Evolutionary conservation across 2,888 invertebrate genomes (phyloP).

Genomic region (Sinelater perroti): DNA sequence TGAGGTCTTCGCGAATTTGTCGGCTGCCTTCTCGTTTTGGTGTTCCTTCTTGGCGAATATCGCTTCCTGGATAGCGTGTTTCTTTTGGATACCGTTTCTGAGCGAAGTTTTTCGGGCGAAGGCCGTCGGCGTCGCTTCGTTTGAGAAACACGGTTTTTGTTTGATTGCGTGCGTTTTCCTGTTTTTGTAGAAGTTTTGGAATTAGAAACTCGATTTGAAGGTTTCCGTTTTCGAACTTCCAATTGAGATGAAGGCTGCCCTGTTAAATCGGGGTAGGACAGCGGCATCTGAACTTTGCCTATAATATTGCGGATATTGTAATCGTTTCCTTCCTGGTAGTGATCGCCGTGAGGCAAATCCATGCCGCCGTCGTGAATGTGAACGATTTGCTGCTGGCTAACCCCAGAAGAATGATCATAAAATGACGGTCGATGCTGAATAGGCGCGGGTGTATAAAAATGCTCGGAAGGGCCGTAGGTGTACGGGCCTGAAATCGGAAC

Average conservation of each 20-base stretch:
- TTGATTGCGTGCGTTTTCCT: too few species aligned
- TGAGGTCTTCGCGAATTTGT: not conserved
- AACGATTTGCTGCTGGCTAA: constrained; percentile 9
- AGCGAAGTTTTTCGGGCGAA: too few species aligned
- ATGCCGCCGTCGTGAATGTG: constrained; percentile 5
- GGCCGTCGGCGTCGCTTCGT: not conserved
- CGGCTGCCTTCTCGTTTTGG: too few species aligned
- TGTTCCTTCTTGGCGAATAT: too few species aligned
- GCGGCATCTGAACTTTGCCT: not conserved
- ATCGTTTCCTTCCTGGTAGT: constrained; percentile 6
- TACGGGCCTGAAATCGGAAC: constrained; percentile 1
- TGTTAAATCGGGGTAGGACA: not conserved
- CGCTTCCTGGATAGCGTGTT: too few species aligned
- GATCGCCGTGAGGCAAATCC: not conserved
- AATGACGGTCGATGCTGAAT: not conserved
- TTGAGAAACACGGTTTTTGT: too few species aligned
- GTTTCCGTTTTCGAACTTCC: constrained; percentile 11
- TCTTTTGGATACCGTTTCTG: too few species aligned
- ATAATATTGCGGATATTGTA: constrained; percentile 6
- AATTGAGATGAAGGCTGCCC: constrained; percentile 1
- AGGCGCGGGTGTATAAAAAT: not conserved
- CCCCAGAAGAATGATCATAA: not conserved
- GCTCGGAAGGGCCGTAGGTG: not conserved
- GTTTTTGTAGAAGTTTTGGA: too few species aligned
- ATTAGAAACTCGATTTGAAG: too few species aligned